phyloP scores from a whole-genome alignment of 2,797 vertebrate species.

The Cercopithecus diana region DNA sequence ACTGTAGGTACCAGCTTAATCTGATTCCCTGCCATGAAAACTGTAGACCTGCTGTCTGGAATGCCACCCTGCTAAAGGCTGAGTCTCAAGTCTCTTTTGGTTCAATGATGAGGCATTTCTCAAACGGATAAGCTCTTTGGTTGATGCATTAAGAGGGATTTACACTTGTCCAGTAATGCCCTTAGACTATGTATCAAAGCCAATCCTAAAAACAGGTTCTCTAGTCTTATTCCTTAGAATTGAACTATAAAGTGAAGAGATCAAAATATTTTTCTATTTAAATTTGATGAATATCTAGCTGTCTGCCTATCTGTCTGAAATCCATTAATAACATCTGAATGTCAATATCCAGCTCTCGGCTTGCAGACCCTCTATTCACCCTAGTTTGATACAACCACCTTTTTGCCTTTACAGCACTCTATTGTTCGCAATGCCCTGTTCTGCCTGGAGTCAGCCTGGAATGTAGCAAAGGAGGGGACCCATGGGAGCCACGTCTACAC shows the following conservation, averaged over 20 bases:
- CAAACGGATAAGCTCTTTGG: neutral
- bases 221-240: neutral
- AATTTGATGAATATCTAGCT: neutral
- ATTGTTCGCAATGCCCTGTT: conserved; percentile 74
- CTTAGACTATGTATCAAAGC: neutral
- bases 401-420: conserved; percentile 48
- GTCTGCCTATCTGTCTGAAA: neutral
- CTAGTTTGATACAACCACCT: neutral
- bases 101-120: neutral
- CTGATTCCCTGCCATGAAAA: neutral
- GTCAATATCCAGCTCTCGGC: neutral
- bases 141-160: neutral
- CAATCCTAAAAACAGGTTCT: neutral
- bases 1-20: conserved; percentile 48
- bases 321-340: neutral
- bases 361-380: neutral
- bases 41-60: neutral
- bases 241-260: neutral
- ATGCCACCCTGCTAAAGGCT: neutral
- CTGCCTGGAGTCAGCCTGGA: conserved; percentile 76
- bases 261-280: neutral
- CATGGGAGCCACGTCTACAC: conserved; percentile 68
- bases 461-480: neutral
- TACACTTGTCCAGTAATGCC: neutral
- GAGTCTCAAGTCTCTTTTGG: neutral